phyloP scores from a whole-genome alignment of 1,140 invertebrate genomes.

The Papilio polytes region DNA sequence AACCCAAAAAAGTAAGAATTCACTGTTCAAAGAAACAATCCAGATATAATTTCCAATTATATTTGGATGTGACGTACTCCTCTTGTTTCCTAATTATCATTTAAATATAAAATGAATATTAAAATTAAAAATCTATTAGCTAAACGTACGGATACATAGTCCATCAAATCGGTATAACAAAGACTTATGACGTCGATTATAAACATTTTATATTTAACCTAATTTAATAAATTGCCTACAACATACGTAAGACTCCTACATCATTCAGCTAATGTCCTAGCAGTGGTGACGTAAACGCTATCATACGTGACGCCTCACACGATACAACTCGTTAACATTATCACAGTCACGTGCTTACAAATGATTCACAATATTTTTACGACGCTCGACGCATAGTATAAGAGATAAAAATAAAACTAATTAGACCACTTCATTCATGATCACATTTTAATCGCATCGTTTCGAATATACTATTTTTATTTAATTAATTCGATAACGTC shows the following conservation, averaged over 20 bases:
- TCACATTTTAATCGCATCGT: not conserved
- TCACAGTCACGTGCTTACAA: constrained; percentile 22
- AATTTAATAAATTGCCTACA: not conserved
- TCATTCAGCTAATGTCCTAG: constrained; percentile 8
- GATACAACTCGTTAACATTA: constrained; percentile 11
- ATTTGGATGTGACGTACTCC: not conserved
- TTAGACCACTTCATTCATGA: constrained; percentile 1
- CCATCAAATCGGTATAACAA: not conserved
- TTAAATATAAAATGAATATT: not conserved
- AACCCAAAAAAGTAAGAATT: too few species aligned
- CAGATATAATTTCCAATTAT: too few species aligned
- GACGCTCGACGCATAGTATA: not conserved
- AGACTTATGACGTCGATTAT: too few species aligned
- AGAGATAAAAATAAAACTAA: constrained; percentile 24
- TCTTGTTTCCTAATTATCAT: not conserved
- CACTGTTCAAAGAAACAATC: too few species aligned
- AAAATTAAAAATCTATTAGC: not conserved
- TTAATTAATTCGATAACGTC: constrained; percentile 4
- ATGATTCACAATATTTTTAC: constrained; percentile 31
- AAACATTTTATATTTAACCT: not conserved
- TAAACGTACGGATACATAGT: not conserved
- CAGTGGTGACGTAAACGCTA: constrained; percentile 20
- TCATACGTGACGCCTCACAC: constrained; percentile 36
- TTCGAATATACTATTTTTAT: constrained; percentile 2
- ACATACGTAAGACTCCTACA: constrained; percentile 13